A percentile compares a stretch with the other conserved stretches of the same genome.
These are phyloP conservation scores for Mastigias papua DNA, from an alignment of 30 jellyfish, hydroid and myxozoan genomes.

Conservation along the genomic window DNA sequence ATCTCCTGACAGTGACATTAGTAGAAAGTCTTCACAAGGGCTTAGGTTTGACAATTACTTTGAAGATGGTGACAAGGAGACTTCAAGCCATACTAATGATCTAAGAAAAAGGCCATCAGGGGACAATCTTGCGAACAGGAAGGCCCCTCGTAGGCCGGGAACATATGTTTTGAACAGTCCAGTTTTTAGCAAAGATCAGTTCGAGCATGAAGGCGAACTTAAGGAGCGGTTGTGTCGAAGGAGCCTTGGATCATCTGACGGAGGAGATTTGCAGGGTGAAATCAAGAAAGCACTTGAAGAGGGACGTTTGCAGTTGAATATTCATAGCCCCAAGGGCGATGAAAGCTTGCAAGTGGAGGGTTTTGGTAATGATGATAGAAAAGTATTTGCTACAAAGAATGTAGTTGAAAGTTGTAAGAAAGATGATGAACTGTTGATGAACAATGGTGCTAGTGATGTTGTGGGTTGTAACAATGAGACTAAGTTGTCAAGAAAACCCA, in stretches of 20 bases:
- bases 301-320: constrained; percentile 34
- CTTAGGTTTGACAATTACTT: constrained; percentile 38
- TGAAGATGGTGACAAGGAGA: constrained; percentile 15
- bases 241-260: constrained; percentile 49
- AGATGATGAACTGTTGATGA: not conserved
- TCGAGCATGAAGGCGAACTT: constrained; percentile 3
- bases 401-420: not conserved
- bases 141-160: constrained; percentile 36
- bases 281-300: constrained; percentile 37
- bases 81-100: constrained; percentile 36
- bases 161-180: constrained; percentile 68
- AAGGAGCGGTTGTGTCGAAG: constrained; percentile 28
- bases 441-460: not conserved
- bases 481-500: not conserved
- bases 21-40: constrained; percentile 28
- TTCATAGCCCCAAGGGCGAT: not conserved
- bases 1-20: not conserved
- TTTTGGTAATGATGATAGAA: not conserved
- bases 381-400: not conserved
- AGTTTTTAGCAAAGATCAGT: constrained; percentile 27
- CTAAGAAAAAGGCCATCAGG: constrained; percentile 30
- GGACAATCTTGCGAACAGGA: not conserved
- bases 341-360: not conserved
- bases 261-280: constrained; percentile 23
- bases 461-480: not conserved